Evolutionary conservation across 2,888 invertebrate genomes (phyloP).

Genomic region (Autographa gamma): DNA sequence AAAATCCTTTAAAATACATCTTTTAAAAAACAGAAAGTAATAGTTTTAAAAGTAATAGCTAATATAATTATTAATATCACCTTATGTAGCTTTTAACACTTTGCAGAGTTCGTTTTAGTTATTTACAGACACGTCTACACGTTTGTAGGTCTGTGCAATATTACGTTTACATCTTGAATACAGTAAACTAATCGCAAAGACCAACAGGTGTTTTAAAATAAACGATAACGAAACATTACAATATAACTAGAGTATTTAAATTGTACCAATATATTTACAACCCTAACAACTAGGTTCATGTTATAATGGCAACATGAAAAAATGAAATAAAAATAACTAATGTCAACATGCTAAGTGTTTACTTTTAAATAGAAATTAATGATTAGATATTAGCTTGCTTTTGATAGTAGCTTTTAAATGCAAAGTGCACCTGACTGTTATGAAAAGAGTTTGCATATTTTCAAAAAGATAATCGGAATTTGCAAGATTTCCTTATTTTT

Average conservation of each 20-base stretch:
- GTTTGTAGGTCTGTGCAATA: conserved; percentile 9
- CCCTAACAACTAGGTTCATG: conserved; percentile 5
- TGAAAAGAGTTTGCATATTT: no score
- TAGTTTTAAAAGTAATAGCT: no score
- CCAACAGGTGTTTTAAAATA: conserved; percentile 20
- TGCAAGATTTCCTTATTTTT: no score
- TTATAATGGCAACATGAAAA: conserved; percentile 5
- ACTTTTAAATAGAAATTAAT: neutral
- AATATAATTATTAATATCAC: no score
- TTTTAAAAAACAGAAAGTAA: no score
- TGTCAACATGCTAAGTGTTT: neutral
- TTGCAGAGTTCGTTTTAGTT: neutral
- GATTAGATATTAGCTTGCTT: neutral
- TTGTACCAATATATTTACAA: conserved; percentile 1
- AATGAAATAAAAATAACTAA: neutral
- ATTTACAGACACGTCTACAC: neutral
- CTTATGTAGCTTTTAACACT: no score
- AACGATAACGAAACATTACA: neutral
- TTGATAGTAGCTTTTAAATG: neutral
- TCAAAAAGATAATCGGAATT: no score
- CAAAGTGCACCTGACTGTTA: no score
- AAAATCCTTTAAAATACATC: no score
- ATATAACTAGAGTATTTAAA: conserved; percentile 11
- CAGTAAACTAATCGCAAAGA: conserved; percentile 1
- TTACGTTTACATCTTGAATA: conserved; percentile 2